phyloP scores from a whole-genome alignment of 2,888 invertebrate species.

The Dioctria rufipes region DNA sequence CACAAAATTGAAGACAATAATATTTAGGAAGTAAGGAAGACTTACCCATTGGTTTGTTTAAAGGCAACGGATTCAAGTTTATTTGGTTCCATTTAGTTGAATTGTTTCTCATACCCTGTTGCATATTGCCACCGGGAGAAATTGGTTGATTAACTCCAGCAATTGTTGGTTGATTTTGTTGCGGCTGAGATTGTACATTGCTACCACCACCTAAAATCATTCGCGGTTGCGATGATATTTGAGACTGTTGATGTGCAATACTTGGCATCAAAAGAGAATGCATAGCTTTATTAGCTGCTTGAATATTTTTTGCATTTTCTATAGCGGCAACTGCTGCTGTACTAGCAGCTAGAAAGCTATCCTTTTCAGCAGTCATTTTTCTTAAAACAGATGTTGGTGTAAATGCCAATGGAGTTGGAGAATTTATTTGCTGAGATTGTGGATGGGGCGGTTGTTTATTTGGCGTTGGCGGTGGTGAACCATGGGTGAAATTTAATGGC shows the following conservation, averaged over 20 bases:
- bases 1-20: too few species aligned
- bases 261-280: slow-evolving; percentile 55
- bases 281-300: slow-evolving; percentile 53
- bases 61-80: slow-evolving; percentile 53
- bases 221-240: slow-evolving; percentile 63
- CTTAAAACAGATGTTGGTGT: slow-evolving; percentile 95
- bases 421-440: slow-evolving; percentile 67
- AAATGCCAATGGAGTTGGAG: slow-evolving; percentile 85
- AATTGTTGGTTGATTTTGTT: slow-evolving; percentile 62
- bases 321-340: slow-evolving; percentile 58
- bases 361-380: slow-evolving; percentile 95
- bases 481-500: slow-evolving; percentile 55
- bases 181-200: slow-evolving; percentile 60
- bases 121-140: slow-evolving; percentile 57
- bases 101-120: slow-evolving; percentile 60
- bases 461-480: slow-evolving; percentile 58
- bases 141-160: slow-evolving; percentile 61
- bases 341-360: slow-evolving; percentile 69
- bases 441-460: slow-evolving; percentile 60
- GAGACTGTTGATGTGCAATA: slow-evolving; percentile 59
- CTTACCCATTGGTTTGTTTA: slow-evolving; percentile 64
- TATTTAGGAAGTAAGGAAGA: too few species aligned
- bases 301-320: slow-evolving; percentile 49
- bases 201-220: slow-evolving; percentile 68
- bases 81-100: slow-evolving; percentile 59